Base-by-base conservation (phyloP, 2,113 vertebrate species). In the Paedocypris sp. region DNA sequence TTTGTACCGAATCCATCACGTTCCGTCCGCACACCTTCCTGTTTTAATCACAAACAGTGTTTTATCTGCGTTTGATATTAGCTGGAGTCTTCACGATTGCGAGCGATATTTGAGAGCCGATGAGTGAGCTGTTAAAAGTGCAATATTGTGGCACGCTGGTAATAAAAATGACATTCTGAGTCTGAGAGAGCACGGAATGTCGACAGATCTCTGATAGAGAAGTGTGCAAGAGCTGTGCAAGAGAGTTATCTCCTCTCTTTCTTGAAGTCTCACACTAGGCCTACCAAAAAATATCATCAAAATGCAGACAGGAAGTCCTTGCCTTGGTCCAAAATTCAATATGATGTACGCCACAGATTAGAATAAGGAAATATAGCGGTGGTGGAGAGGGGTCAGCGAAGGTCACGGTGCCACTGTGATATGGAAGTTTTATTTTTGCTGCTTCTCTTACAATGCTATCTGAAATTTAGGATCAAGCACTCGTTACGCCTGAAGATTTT, bases 1-100 rank as follows among this genome's bases (percentile, higher is more conserved):
- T 80, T 80, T 81, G 73, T 75, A 75, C 79, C 77, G 70, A 71
- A 80, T 81, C 79, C 76, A 77, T 80, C 81, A 57, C 53, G 12
- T 77, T 71, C 69, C 77, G 2, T 43, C 26, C 16, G 20, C 80
- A 77, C 79, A 75, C 77, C 80, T 77, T 68, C 72, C 77, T 57
- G 75, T 83, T 83, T 83, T 73, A 82, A 84, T 80, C 75, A 42
- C 11, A 75, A 70, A 70, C 75, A 64, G 71, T 69, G 69, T 73
- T 79, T 77, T 79, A 82, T 81, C 79, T 64, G 11, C 22, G 10
- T 60, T 10, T 58, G 20, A 47, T 64, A 52, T 4, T 15, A 4
- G 12, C 31, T 42, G 35, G 10, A 0, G 8, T 22, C 28, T 20
- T 50, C 1, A 31, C 15, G 12, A 39, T 61, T 5, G 6, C 33